phyloP scores from a whole-genome alignment of 2,888 invertebrate genomes.

The Aproaerema taeniolella region DNA sequence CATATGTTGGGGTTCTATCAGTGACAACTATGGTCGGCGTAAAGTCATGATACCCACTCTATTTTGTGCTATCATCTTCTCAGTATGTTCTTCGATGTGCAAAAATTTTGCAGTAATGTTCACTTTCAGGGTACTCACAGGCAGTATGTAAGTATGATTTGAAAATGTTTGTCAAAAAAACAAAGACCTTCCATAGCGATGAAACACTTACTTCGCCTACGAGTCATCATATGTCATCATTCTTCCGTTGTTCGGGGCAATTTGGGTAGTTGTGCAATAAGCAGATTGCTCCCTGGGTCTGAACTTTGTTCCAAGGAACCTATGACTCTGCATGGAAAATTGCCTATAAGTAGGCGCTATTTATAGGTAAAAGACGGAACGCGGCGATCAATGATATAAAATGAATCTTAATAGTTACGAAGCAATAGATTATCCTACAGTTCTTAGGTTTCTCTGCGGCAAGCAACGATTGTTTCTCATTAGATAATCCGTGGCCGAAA shows the following conservation, averaged over 20 bases:
- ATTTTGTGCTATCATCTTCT: background rate
- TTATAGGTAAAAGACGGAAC: too few relatives aligned
- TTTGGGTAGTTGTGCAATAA: too few relatives aligned
- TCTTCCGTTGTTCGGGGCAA: background rate
- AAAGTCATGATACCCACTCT: background rate
- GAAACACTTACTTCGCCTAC: too few relatives aligned
- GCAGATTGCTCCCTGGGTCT: background rate
- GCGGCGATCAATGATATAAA: too few relatives aligned
- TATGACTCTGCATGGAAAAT: too few relatives aligned
- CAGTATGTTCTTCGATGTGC: background rate
- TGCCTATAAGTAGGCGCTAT: too few relatives aligned
- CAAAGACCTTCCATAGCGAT: too few relatives aligned
- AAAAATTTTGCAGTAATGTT: background rate
- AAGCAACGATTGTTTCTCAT: too few relatives aligned
- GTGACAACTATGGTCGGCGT: background rate
- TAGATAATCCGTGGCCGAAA: too few relatives aligned
- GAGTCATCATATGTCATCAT: background rate
- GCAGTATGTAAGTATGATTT: slow-evolving; percentile 1
- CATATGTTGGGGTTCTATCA: slow-evolving; percentile 2
- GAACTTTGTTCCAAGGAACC: background rate
- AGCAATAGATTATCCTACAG: too few relatives aligned
- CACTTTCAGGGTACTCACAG: background rate
- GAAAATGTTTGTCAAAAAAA: background rate
- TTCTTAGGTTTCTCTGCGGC: too few relatives aligned
- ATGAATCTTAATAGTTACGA: too few relatives aligned